Base-by-base conservation (phyloP, 2,113 vertebrate species). In the Myocastor coypus region DNA sequence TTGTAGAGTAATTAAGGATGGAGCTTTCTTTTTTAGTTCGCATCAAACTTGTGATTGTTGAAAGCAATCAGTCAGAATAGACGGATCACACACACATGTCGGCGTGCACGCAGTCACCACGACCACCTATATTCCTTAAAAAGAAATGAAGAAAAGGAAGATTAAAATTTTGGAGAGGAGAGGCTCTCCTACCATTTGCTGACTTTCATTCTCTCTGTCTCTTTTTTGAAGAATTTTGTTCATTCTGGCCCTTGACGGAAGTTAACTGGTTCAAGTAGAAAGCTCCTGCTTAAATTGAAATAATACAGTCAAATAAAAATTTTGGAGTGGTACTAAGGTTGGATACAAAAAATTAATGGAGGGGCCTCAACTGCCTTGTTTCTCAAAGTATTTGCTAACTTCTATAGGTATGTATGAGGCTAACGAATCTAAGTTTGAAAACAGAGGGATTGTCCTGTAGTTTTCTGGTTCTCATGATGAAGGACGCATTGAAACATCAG, bases 1-100 rank as follows among this genome's bases (percentile, higher is more conserved):
- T 24, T 87, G 75, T 11, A 75, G 90, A 46, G 34, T 95, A 81
- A 92, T 94, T 80, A 96, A 87, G 73, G 80, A 4, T 40, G 30
- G 4, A 37, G 10, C 34, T 81, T 73, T 24, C 22, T 94, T 91
- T 86, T 68, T 17, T 32, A 52, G 46, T 52, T 80, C 32, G 17
- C 34, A 34, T 30, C 42, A 17, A 30, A 59, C 81, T 40, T 86
- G 46, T 46, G 46, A 24, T 30, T 66, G 50, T 40, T 80, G 64
- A 87, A 63, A 77, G 50, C 17, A 95, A 30, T 8, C 28, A 61
- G 30, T 11, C 28, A 61, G 46, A 83, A 88, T 93, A 78, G 0
- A 40, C 34, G 37, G 20, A n/a, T 80, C 13, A 57, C 12, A 57
- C 71, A 78, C 40, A 63, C 32, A 46, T 8, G 46, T 46, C 46